Conservation (phyloP, 2,797 vertebrate species). For the Pteropus rufus region DNA sequence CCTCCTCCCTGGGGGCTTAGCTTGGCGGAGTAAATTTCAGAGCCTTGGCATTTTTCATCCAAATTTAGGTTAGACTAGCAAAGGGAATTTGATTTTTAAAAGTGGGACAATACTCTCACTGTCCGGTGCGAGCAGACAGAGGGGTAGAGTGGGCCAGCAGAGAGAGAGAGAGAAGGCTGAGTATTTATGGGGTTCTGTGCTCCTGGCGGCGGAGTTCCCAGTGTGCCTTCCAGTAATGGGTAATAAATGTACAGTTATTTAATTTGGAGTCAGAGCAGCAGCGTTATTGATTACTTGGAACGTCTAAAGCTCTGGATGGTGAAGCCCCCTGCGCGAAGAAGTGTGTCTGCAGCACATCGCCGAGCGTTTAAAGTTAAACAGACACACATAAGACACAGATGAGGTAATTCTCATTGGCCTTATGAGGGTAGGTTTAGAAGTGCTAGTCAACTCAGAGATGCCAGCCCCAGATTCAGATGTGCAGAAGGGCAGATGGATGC, state of each 20-base stretch:
- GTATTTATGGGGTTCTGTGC: neutral
- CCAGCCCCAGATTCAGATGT: neutral
- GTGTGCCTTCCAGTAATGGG: constrained; percentile 51
- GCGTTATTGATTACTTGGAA: constrained; percentile 52
- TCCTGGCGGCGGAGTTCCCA: neutral
- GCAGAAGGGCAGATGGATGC: neutral
- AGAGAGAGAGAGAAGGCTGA: neutral
- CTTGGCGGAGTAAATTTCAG: neutral
- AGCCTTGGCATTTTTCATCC: constrained; percentile 6
- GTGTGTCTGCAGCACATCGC: constrained; percentile 10
- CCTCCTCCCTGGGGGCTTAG: neutral
- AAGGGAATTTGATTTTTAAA: neutral
- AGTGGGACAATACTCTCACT: neutral
- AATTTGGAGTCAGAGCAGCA: constrained; percentile 60
- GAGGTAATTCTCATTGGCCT: neutral
- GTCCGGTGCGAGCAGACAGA: neutral
- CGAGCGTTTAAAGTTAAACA: neutral
- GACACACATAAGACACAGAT: neutral
- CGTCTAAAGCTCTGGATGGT: neutral
- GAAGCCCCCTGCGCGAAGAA: neutral
- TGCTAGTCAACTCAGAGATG: too few species aligned
- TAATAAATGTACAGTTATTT: constrained; percentile 58
- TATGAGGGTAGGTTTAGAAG: neutral
- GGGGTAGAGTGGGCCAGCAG: neutral
- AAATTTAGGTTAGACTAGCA: neutral